A percentile compares a stretch with the other conserved stretches of the same genome.
phyloP scores from a whole-genome alignment of 2,797 vertebrate genomes.

The Sylvilagus floridanus region DNA sequence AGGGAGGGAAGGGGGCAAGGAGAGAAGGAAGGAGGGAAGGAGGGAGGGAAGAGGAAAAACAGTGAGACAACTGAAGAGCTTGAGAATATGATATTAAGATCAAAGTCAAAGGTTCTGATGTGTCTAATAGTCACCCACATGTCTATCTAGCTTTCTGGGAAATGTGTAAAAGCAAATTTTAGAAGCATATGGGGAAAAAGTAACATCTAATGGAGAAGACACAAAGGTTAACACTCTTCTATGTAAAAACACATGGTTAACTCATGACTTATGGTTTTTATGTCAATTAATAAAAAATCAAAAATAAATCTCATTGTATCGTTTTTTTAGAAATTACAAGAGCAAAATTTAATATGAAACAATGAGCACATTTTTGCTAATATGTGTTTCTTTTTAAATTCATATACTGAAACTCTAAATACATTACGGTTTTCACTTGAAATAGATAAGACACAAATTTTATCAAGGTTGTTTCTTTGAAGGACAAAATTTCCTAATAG shows the following conservation, averaged over 20 bases:
- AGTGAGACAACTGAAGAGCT: background rate
- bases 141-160: background rate
- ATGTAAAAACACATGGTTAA: background rate
- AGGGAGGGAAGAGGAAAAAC: too few relatives aligned
- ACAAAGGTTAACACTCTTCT: background rate
- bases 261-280: too few relatives aligned
- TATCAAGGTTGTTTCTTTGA: conserved; percentile 1
- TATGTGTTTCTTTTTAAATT: background rate
- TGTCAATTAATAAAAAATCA: too few relatives aligned
- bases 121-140: background rate
- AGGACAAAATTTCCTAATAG: conserved; percentile 68
- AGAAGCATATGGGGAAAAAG: background rate
- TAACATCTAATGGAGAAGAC: background rate
- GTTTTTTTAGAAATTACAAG: background rate
- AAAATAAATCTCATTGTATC: too few relatives aligned
- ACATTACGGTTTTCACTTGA: conserved; percentile 18
- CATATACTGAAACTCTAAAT: background rate
- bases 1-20: too few relatives aligned
- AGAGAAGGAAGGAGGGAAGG: too few relatives aligned
- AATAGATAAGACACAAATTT: conserved; percentile 16
- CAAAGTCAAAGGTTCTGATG: background rate
- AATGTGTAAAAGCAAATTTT: background rate
- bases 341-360: background rate
- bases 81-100: background rate
- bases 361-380: background rate